Evolutionary conservation across 2,888 invertebrate genomes (phyloP), one percentile per base, ranked within the genome.

Genomic region (Stenodera caucasica): DNA sequence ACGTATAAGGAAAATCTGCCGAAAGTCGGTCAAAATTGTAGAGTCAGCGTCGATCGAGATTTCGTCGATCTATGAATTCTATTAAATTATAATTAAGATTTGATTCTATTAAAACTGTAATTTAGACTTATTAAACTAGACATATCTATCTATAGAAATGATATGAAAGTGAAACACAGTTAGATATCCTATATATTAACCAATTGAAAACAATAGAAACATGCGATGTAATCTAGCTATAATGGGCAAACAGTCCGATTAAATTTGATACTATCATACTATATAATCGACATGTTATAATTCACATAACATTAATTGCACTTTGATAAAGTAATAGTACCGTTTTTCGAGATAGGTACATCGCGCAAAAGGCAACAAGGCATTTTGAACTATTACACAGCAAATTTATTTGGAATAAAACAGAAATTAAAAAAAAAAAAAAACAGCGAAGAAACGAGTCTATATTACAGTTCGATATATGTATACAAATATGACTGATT

Each of bases 281-380:
- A 62, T 61, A 64, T 63, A 63, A 66, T 67, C 66, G 57, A 50
- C 64, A 67, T 67, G 61, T 64, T 66, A 63, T 68, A 69, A 70
- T 69, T 70, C 68, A 65, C 55, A 26, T 26, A 60, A 61, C 58
- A 58, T 64, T 69, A 70, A 70, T 69, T 69, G 66, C 60, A 65
- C 60, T 66, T 54, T 61, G 65, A 67, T 67, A 67, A 59, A 57
- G 65, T 64, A 67, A 67, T 68, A 64, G 40, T 40, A 45, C 45
- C 45, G 45, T 45, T 45, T 45, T 23, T 21, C 23, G 4, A 11
- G n/a, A 12, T 45, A 40, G 26, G 14, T 15, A 23, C 45, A 45
- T 45, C 45, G 45, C 9, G 23, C 5, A 26, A 45, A 45, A 45
- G 45, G 23, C 37, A n/a, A 33, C 11, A 18, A 15, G 18, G 23